phyloP scores from a whole-genome alignment of 2,888 invertebrate species.

The Tiliacea citrago region DNA sequence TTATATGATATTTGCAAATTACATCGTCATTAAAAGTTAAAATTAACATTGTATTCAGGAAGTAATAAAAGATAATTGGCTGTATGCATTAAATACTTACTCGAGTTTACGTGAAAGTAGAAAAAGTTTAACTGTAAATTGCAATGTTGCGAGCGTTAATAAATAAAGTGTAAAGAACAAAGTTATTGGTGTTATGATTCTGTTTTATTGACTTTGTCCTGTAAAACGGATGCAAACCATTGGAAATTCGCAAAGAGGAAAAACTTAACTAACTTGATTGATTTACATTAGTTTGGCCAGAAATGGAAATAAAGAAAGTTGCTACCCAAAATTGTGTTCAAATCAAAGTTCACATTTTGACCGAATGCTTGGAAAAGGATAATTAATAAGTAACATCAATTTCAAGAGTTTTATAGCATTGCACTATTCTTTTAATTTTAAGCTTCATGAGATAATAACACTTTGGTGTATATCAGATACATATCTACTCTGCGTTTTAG shows the following conservation, averaged over 20 bases:
- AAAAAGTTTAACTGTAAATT: conserved; percentile 67
- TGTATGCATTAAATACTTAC: conserved; percentile 52
- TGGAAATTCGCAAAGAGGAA: not conserved
- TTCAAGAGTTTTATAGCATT: too few relatives aligned
- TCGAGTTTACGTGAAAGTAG: conserved; percentile 64
- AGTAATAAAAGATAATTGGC: conserved; percentile 64
- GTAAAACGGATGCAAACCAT: not conserved
- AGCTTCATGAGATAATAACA: not conserved
- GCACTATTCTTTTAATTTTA: not conserved
- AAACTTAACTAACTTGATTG: not conserved
- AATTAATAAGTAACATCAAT: too few relatives aligned
- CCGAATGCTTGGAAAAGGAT: not conserved
- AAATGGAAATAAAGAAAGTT: not conserved
- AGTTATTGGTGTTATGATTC: not conserved
- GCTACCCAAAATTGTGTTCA: not conserved
- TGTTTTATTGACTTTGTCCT: conserved; percentile 17
- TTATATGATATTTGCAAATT: conserved; percentile 35
- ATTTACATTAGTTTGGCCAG: not conserved
- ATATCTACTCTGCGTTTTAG: too few relatives aligned
- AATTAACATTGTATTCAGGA: conserved; percentile 39
- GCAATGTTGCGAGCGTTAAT: conserved; percentile 61
- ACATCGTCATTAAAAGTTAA: conserved; percentile 23
- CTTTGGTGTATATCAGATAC: not conserved
- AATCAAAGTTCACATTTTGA: not conserved
- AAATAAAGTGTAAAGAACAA: conserved; percentile 38